Evolutionary conservation across 1,140 invertebrate species (phyloP), one percentile per base, ranked within the genome.

Genomic region (Cyphomyrmex costatus): DNA sequence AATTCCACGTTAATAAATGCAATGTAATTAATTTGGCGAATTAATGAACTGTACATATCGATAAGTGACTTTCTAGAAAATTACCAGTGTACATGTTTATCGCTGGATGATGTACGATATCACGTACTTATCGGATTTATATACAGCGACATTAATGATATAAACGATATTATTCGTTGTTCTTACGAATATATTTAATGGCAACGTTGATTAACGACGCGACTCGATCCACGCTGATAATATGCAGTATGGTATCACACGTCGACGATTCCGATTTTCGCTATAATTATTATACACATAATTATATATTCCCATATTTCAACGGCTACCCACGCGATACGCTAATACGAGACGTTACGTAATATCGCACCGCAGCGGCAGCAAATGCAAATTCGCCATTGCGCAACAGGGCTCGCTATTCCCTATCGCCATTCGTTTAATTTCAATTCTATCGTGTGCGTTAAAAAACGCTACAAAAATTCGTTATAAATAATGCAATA

Each of bases 201-300:
- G 19, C 60, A 68, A 83, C 68, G 27, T 73, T 83, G 79, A 83
- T 74, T 60, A 83, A 83, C 71, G 56, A 83, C 4, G 24, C 63
- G 14, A 21, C n/a, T 24, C 51, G 33, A 27, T 53, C 19, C 51
- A 3, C 24, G 68, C 53, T 61, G 68, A 83, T 83, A 61, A 60
- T 46, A 30, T 7, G 24, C 49, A 33, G 19, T 30, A 21, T 24
- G 53, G 30, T 74, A 83, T 61, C 68, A 30, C 51, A 46, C 68
- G 68, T 73, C 68, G 19, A 46, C 68, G 53, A 74, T 83, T 83
- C 53, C 66, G 53, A 82, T 82, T 82, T 82, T 82, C 66, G 53
- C 53, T 42, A 60, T 71, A 82, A 82, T 82, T 82, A 82, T 82
- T 42, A 83, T 74, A 83, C 36, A 49, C 36, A 83, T 83, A 83